Conservation (phyloP, 2,797 vertebrate genomes). For the Hozukius guyotensis region DNA sequence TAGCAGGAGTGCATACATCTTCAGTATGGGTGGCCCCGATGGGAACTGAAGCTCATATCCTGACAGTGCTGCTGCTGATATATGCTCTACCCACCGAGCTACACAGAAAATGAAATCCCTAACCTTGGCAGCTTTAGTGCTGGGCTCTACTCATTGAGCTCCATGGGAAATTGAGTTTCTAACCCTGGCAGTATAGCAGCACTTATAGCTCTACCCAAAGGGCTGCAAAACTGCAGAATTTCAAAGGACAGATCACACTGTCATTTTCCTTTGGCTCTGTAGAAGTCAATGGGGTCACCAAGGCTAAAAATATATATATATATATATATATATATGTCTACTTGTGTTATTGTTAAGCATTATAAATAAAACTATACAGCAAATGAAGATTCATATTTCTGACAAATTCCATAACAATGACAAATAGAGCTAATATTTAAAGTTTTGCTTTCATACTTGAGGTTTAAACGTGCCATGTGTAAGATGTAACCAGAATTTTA, state of each 20-base stretch:
- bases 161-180: conserved; percentile 74
- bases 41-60: conserved; percentile 61
- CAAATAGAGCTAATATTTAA: neutral
- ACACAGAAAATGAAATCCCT: conserved; percentile 67
- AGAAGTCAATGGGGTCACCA: conserved; percentile 2
- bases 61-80: conserved; percentile 62
- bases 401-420: neutral
- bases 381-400: neutral
- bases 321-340: neutral
- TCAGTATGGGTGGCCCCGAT: conserved; percentile 40
- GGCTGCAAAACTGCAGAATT: conserved; percentile 50
- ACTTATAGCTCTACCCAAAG: conserved; percentile 50
- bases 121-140: conserved; percentile 73
- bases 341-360: neutral
- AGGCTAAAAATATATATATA: neutral
- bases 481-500: neutral
- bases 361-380: neutral
- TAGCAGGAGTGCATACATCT: conserved; percentile 63
- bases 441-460: neutral
- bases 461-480: neutral
- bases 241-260: conserved; percentile 39
- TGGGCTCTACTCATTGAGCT: conserved; percentile 66
- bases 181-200: conserved; percentile 33
- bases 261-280: conserved; percentile 16
- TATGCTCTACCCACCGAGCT: conserved; percentile 49